Evolutionary conservation across 2,113 vertebrate genomes (phyloP).

Genomic region (Saiga tatarica): DNA sequence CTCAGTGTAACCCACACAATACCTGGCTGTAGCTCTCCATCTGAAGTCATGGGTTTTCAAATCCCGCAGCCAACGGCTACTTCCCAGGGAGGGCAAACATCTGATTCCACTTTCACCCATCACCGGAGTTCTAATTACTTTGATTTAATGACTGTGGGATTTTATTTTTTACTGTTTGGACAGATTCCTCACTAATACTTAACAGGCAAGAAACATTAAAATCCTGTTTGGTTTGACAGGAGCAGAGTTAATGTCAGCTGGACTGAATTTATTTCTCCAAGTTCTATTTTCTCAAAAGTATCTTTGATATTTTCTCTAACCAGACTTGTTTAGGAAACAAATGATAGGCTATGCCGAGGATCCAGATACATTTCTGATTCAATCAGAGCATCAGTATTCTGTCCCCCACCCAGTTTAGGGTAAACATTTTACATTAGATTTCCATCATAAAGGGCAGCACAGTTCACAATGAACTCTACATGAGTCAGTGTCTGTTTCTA

Average conservation of each 20-base stretch:
- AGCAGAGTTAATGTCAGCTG: slow-evolving; percentile 46
- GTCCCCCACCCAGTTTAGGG: background rate
- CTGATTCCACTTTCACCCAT: slow-evolving; percentile 41
- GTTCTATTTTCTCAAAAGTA: slow-evolving; percentile 56
- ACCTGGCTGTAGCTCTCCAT: background rate
- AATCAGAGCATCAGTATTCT: background rate
- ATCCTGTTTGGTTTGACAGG: slow-evolving; percentile 47
- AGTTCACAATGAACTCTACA: background rate
- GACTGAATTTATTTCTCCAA: slow-evolving; percentile 55
- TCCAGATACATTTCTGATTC: slow-evolving; percentile 17
- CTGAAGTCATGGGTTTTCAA: background rate
- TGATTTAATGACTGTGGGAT: slow-evolving; percentile 46
- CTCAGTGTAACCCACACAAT: background rate
- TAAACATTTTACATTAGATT: background rate
- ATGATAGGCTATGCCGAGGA: background rate
- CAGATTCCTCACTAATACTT: slow-evolving; percentile 46
- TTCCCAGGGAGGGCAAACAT: background rate
- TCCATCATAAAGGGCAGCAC: background rate
- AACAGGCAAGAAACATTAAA: slow-evolving; percentile 54
- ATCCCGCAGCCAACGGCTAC: background rate
- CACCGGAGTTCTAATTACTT: slow-evolving; percentile 54
- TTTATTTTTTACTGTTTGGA: slow-evolving; percentile 44
- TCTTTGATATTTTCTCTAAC: slow-evolving; percentile 39
- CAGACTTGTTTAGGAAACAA: slow-evolving; percentile 59
- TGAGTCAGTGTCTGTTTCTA: background rate